Conservation (phyloP, 2,797 vertebrate species). For the Syndactyla subalaris region DNA sequence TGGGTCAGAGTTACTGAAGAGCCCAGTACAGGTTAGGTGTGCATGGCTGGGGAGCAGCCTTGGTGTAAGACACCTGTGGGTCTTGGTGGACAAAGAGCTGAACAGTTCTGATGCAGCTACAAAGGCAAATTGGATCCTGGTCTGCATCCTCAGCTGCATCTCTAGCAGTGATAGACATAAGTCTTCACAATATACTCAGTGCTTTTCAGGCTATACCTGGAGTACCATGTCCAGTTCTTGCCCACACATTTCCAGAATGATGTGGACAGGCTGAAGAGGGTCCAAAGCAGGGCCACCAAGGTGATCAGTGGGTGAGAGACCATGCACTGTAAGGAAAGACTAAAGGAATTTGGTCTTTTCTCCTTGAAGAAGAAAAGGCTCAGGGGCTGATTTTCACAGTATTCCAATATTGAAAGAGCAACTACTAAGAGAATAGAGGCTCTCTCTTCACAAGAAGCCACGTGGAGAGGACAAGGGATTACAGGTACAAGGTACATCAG, state of each 20-base stretch:
- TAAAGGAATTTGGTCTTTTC: neutral
- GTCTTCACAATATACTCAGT: neutral
- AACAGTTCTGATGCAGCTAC: neutral
- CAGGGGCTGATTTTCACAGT: neutral
- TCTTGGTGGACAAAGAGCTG: neutral
- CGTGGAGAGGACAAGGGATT: neutral
- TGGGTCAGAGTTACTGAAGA: neutral
- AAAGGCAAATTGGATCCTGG: neutral
- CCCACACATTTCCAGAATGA: neutral
- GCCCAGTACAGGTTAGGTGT: no score
- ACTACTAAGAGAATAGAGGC: neutral
- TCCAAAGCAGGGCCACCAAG: neutral
- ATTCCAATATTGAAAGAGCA: neutral
- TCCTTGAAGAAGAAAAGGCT: neutral
- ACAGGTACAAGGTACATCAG: neutral
- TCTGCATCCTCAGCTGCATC: neutral
- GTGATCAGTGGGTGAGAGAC: neutral
- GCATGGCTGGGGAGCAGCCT: neutral
- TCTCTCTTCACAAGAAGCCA: neutral
- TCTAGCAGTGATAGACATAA: accelerated
- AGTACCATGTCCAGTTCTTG: neutral
- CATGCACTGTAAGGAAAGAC: neutral
- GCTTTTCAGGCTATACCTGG: neutral
- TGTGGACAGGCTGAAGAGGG: neutral
- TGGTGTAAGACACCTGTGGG: neutral